Evolutionary conservation across 1,140 invertebrate species (phyloP).

Genomic region (Ips nitidus): DNA sequence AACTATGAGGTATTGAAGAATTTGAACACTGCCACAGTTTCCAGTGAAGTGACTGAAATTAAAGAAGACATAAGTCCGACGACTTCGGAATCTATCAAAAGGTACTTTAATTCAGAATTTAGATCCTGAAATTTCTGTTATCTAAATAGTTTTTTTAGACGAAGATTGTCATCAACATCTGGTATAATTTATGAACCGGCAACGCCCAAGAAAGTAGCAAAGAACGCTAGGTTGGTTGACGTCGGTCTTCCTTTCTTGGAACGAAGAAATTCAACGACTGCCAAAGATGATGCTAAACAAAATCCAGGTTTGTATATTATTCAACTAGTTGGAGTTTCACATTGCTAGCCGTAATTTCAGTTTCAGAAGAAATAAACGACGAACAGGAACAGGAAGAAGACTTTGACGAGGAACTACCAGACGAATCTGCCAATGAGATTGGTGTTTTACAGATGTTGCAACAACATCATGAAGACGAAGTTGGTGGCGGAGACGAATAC

Average conservation of each 20-base stretch:
- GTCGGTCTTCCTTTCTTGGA: slow-evolving; percentile 39
- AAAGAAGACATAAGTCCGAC: slow-evolving; percentile 33
- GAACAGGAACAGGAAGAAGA: slow-evolving; percentile 41
- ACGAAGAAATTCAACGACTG: not conserved
- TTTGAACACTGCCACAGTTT: slow-evolving; percentile 56
- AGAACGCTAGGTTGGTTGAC: slow-evolving; percentile 16
- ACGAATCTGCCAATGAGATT: slow-evolving; percentile 39
- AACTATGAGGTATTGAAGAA: slow-evolving; percentile 96
- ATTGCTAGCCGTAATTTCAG: not conserved
- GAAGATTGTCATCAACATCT: slow-evolving; percentile 21
- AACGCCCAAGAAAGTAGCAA: not conserved
- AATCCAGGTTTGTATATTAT: not conserved
- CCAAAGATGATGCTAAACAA: slow-evolving; percentile 13
- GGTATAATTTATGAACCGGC: not conserved
- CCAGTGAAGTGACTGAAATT: slow-evolving; percentile 10
- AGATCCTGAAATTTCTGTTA: not conserved
- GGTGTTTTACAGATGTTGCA: slow-evolving; percentile 46
- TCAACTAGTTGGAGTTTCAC: too few relatives aligned
- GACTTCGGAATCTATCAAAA: slow-evolving; percentile 33
- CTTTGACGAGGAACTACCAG: slow-evolving; percentile 45
- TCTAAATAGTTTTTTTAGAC: slow-evolving; percentile 6
- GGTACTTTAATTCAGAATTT: slow-evolving; percentile 22
- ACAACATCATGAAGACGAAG: slow-evolving; percentile 44
- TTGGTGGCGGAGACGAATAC: slow-evolving; percentile 40
- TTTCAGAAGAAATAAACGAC: not conserved